phyloP scores from a whole-genome alignment of 2,888 invertebrate genomes.

The Meandrusa payeni region DNA sequence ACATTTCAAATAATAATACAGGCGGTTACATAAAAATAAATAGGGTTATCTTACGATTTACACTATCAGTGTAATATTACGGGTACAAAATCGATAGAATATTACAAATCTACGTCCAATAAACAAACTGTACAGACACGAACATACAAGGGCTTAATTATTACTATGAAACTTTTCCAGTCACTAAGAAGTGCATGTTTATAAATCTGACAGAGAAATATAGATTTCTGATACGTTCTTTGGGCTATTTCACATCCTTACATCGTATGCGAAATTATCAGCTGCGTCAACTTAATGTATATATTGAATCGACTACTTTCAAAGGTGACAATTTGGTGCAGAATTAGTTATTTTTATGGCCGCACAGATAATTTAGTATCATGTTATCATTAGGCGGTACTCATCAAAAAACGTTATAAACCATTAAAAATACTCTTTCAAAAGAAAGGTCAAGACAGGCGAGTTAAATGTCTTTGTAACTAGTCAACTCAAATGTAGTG shows the following conservation, averaged over 20 bases:
- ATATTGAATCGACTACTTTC: too few species aligned
- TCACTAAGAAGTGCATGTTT: slow-evolving; percentile 2
- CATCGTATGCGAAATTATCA: not conserved
- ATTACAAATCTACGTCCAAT: slow-evolving; percentile 34
- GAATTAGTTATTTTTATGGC: too few species aligned
- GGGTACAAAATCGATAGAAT: slow-evolving; percentile 34
- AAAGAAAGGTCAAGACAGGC: too few species aligned
- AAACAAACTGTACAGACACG: slow-evolving; percentile 34
- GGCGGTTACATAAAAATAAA: slow-evolving; percentile 80
- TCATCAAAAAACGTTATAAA: too few species aligned
- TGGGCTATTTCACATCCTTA: slow-evolving; percentile 22
- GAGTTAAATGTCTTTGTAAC: too few species aligned
- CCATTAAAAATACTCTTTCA: too few species aligned
- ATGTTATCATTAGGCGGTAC: too few species aligned
- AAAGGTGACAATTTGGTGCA: too few species aligned
- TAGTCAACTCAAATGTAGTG: too few species aligned
- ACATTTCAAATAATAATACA: slow-evolving; percentile 75
- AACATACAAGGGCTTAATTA: slow-evolving; percentile 22
- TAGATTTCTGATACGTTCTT: slow-evolving; percentile 9
- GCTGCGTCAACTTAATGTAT: slow-evolving; percentile 31
- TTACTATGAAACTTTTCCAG: slow-evolving; percentile 14
- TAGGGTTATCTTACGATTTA: slow-evolving; percentile 57
- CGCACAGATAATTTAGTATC: too few species aligned
- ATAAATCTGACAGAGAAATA: not conserved
- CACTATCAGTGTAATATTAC: slow-evolving; percentile 52